Evolutionary conservation across 2,888 invertebrate genomes (phyloP).

Genomic region (Crioceris asparagi): DNA sequence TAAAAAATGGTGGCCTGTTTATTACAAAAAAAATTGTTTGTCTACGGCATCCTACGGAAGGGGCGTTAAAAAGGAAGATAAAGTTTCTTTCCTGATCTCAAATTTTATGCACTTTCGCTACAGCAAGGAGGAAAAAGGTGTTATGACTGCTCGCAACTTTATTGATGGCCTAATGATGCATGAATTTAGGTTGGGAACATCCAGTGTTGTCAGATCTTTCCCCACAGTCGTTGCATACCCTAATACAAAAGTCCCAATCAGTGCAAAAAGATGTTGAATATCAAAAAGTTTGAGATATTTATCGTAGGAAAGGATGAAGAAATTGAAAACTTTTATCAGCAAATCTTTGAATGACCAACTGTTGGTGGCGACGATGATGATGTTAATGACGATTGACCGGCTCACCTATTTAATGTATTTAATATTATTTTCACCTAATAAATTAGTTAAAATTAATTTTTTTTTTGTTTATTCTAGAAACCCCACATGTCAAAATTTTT

Average conservation of each 20-base stretch:
- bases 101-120: not conserved
- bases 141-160: constrained; percentile 1
- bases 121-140: not conserved
- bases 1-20: constrained; percentile 1
- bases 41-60: not conserved
- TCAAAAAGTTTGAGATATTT: not conserved
- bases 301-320: not conserved
- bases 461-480: not conserved
- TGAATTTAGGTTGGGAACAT: constrained; percentile 1
- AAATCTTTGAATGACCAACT: not conserved
- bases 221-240: constrained; percentile 1
- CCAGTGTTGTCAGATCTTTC: not conserved
- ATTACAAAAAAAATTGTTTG: not conserved
- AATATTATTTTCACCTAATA: not conserved
- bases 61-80: not conserved
- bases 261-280: not conserved
- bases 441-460: not conserved
- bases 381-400: not conserved
- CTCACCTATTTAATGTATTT: not conserved
- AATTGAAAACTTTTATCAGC: not conserved
- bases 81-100: not conserved
- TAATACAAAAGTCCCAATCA: not conserved
- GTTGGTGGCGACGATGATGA: not conserved
- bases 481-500: constrained; percentile 1
- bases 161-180: not conserved